Conservation (phyloP, 2,113 vertebrate genomes). For the Rattus norvegicus region DNA sequence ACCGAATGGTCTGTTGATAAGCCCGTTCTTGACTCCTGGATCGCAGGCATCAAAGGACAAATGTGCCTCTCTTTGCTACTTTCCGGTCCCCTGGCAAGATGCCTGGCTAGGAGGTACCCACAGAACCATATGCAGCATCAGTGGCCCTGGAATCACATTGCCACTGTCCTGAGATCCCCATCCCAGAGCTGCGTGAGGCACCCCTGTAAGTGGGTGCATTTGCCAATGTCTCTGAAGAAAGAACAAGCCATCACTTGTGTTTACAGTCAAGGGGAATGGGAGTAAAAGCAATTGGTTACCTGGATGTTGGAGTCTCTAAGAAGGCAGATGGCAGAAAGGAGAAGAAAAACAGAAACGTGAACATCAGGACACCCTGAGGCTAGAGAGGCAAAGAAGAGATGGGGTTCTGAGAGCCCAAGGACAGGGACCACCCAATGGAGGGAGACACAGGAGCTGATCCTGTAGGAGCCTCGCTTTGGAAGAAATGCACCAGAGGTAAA, state of each 20-base stretch:
- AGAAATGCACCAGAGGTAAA: neutral
- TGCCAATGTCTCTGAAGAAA: neutral
- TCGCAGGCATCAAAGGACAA: neutral
- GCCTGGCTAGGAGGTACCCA: neutral
- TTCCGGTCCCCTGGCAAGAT: neutral
- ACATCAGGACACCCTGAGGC: neutral
- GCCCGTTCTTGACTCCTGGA: neutral
- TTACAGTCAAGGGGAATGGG: neutral
- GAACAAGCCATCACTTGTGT: neutral
- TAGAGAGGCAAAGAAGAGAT: neutral
- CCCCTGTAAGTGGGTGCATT: neutral
- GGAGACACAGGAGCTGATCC: neutral
- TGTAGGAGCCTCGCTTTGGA: rapidly evolving
- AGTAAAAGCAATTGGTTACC: neutral
- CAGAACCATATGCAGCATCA: no score
- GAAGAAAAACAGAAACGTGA: neutral
- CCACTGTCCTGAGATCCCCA: neutral
- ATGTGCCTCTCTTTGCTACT: neutral
- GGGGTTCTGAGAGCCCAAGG: neutral
- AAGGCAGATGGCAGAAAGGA: neutral
- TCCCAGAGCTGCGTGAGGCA: neutral
- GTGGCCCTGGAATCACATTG: neutral
- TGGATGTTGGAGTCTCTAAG: neutral
- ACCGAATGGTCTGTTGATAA: neutral
- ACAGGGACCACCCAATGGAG: neutral